Evolutionary conservation across 1,140 invertebrate species (phyloP), one percentile per base, ranked within the genome.

Genomic region (Panagrolaimus sp.): DNA sequence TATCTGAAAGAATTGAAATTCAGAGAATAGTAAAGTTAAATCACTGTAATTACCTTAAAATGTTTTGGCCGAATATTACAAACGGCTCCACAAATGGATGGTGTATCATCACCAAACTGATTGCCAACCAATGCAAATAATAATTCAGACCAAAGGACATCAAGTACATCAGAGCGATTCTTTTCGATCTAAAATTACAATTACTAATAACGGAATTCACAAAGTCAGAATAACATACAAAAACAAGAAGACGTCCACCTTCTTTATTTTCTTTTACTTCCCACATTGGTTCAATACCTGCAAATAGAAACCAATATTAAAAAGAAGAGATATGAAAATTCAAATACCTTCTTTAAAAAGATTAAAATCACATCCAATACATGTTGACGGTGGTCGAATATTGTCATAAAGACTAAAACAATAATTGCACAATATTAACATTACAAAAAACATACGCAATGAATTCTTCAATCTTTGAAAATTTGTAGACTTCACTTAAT

Each of bases 221-320:
- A 73, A 65, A 1, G 45, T 12, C 52, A 63, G 32, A 43, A 45
- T 66, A 48, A 47, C 21, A 21, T 55, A 58, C 26, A 15, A 62
- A 70, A 52, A 98, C 90, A 7, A 98, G 86, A 93, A 95, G 96
- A 77, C 94, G 87, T 45, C 95, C 95, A 52, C 95, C 95, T 83
- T 88, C 87, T 83, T 91, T 91, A 81, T 92, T 93, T 21, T 89
- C 88, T 65, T 88, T 88, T 86, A 98, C 95, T 86, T 98, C 96
- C 95, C 95, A 98, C 93, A 96, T 96, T 3, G 95, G 95, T 73
- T 90, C 89, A 76, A 98, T 92, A n/a, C n/a, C n/a, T n/a, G n/a
- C n/a, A n/a, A n/a, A n/a, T n/a, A n/a, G n/a, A n/a, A n/a, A n/a
- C n/a, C n/a, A n/a, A n/a, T n/a, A n/a, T n/a, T n/a, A n/a, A n/a